Conservation (phyloP, 2,797 vertebrate genomes). For the Micropoecilia bifurca region DNA sequence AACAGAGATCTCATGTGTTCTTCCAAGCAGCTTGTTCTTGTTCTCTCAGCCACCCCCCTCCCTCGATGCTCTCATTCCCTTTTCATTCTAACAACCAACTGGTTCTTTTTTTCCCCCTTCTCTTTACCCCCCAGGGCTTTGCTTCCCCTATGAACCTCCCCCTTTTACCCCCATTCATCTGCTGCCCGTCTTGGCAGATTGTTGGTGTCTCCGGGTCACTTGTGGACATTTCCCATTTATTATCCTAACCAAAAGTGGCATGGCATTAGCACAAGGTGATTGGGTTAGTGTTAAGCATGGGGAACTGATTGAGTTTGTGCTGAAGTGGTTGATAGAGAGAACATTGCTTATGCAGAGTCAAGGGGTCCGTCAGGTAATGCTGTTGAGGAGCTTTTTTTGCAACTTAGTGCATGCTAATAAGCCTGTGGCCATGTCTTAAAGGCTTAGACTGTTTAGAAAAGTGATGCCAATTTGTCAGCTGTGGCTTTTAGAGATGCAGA, state of each 20-base stretch:
- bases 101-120: constrained; percentile 1
- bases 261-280: constrained; percentile 75
- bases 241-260: constrained; percentile 81
- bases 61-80: constrained; percentile 9
- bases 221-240: constrained; percentile 81
- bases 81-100: constrained; percentile 5
- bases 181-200: constrained; percentile 43
- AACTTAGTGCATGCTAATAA: constrained; percentile 62
- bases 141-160: constrained; percentile 26
- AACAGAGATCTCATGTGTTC: constrained; percentile 20
- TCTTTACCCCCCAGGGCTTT: constrained; percentile 19
- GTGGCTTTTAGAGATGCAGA: constrained; percentile 16
- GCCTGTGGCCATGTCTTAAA: constrained; percentile 35
- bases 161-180: constrained; percentile 9
- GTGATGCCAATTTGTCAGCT: constrained; percentile 48
- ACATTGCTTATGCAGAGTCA: constrained; percentile 67
- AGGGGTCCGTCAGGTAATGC: constrained; percentile 55
- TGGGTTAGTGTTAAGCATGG: constrained; percentile 83
- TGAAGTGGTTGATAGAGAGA: constrained; percentile 64
- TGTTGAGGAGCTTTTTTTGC: constrained; percentile 35
- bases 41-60: background rate
- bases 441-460: constrained; percentile 35
- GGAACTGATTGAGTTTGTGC: constrained; percentile 79
- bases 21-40: constrained; percentile 1
- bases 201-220: constrained; percentile 67